Evolutionary conservation across 1,140 invertebrate genomes (phyloP).

Genomic region (Aphelinus certus): DNA sequence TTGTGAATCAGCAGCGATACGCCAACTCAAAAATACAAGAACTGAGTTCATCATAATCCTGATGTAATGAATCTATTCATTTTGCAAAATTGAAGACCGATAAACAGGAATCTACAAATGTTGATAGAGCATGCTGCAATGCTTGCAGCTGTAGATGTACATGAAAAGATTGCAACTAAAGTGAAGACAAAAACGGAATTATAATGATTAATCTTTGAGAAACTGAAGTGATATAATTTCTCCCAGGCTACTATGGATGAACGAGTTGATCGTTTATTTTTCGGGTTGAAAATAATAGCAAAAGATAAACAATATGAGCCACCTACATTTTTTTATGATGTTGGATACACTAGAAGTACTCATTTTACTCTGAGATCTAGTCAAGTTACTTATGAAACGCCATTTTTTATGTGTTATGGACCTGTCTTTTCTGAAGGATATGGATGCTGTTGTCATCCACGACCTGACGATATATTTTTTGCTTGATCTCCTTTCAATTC

Average conservation of each 20-base stretch:
- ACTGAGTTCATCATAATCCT: conserved; percentile 92
- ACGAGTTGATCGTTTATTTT: conserved; percentile 86
- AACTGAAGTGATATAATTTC: conserved; percentile 1
- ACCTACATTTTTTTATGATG: conserved; percentile 80
- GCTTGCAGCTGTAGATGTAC: conserved; percentile 77
- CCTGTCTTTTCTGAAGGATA: conserved; percentile 81
- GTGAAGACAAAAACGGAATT: conserved; percentile 56
- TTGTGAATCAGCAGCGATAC: conserved; percentile 87
- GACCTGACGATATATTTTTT: conserved; percentile 76
- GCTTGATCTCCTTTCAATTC: conserved; percentile 75
- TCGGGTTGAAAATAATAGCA: conserved; percentile 87
- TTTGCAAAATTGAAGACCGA: conserved; percentile 80
- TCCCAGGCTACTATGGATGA: conserved; percentile 78
- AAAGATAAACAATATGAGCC: conserved; percentile 78
- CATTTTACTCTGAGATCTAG: conserved; percentile 88
- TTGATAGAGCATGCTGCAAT: conserved; percentile 70
- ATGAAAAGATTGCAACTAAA: conserved; percentile 82
- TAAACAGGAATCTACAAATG: conserved; percentile 56
- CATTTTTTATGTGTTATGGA: conserved; percentile 86
- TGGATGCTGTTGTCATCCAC: conserved; percentile 86
- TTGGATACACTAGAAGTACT: conserved; percentile 74
- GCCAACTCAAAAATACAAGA: conserved; percentile 82
- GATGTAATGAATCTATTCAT: conserved; percentile 79
- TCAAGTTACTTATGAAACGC: conserved; percentile 79
- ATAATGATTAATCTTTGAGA: too few relatives aligned